Base-by-base conservation (phyloP, 2,113 vertebrate species). In the Tragulus kanchil region DNA sequence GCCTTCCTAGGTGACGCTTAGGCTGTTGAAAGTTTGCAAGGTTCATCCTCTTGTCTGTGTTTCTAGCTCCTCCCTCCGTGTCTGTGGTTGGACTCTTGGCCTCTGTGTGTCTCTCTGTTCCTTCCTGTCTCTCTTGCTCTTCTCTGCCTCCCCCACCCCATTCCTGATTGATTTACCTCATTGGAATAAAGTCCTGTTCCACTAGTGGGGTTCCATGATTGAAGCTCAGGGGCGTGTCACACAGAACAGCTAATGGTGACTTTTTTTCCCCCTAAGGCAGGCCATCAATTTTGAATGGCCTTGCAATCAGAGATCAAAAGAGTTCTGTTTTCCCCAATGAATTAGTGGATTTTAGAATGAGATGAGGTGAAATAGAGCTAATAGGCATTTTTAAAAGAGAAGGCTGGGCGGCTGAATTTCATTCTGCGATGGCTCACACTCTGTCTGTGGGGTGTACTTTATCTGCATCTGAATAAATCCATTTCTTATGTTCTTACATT, bases 251-350 rank as follows among this genome's bases (percentile, higher is more conserved):
- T 97, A 97, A 97, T 96, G 89, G 97, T 90, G 93, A 97, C 36
- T 93, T 69, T 96, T 97, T 93, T 96, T 87, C 86, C 81, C 91
- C 94, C 83, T 42, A 97, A 96, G 61, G 91, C 97, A 84, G 78
- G 85, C 97, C 97, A 98, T 98, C 98, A 98, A 97, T 98, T 98
- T 97, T 97, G 96, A 97, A 98, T 97, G 96, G 94, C 79, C 11
- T 89, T 5, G 96, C 95, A 97, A 97, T 98, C 94, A 98, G 86
- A 98, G 97, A 98, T 98, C 96, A 98, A 98, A 98, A 93, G 89
- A 95, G 65, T 94, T 96, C 90, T 79, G 12, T 96, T 98, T 98
- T 73, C 97, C 88, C 88, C 96, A 93, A 94, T 96, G 95, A 98
- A 96, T 93, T 96, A 95, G 94, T 97, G 61, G 92, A 90, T 97